A percentile compares a stretch with the other conserved stretches of the same genome.
phyloP scores from a whole-genome alignment of 2,113 vertebrate genomes.

The Grammomys surdaster region DNA sequence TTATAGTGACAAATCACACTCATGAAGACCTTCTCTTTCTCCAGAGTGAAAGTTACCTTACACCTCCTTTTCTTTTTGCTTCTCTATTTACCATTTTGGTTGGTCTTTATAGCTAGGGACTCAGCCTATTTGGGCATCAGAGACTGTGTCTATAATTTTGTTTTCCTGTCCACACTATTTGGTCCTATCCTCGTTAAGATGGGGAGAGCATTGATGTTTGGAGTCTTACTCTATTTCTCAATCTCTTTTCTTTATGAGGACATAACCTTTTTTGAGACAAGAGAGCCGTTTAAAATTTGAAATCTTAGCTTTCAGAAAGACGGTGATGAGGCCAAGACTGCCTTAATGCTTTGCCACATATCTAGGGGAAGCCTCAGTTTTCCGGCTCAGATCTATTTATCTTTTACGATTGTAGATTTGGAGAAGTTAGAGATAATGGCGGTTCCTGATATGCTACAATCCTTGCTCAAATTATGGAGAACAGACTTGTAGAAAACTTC shows the following conservation, averaged over 20 bases:
- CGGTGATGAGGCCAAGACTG: too few relatives aligned
- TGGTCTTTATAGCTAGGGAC: not conserved
- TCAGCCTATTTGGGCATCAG: not conserved
- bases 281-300: not conserved
- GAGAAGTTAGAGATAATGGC: not conserved
- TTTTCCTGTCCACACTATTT: not conserved
- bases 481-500: not conserved
- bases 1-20: not conserved
- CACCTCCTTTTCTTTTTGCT: not conserved
- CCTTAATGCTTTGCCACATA: not conserved
- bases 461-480: slow-evolving; percentile 23
- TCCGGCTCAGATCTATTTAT: not conserved
- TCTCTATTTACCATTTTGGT: not conserved
- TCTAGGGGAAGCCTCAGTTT: not conserved
- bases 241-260: not conserved
- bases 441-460: not conserved
- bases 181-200: not conserved
- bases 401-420: not conserved
- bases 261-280: not conserved
- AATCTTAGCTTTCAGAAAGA: too few relatives aligned
- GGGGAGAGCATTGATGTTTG: not conserved
- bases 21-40: not conserved
- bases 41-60: not conserved
- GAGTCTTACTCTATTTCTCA: not conserved
- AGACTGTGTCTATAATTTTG: not conserved